Evolutionary conservation across 1,140 invertebrate genomes (phyloP).

Genomic region (Rhagoletis zephyria): DNA sequence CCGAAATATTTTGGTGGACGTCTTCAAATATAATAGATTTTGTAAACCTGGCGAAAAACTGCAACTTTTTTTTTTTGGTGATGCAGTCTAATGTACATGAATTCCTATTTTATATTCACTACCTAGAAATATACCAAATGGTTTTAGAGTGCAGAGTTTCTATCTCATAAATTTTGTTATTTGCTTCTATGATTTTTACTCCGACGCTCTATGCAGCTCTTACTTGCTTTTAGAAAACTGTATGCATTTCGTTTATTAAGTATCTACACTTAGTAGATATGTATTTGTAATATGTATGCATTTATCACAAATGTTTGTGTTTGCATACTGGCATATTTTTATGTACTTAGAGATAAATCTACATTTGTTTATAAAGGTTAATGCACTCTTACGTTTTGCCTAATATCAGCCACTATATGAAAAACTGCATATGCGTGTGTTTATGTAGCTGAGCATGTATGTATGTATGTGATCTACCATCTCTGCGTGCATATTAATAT

Average conservation of each 20-base stretch:
- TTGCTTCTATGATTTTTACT: slow-evolving; percentile 2
- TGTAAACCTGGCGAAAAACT: too few species aligned
- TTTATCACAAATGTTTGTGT: too few species aligned
- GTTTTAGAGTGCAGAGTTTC: neutral
- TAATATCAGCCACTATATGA: neutral
- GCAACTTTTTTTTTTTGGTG: too few species aligned
- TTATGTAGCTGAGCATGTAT: neutral
- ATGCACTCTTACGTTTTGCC: neutral
- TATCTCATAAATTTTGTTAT: neutral
- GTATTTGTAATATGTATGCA: neutral
- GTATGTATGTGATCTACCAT: neutral
- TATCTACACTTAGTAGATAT: neutral
- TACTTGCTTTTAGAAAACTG: neutral
- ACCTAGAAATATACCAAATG: neutral
- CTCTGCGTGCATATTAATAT: neutral
- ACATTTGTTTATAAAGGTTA: neutral
- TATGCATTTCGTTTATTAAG: neutral
- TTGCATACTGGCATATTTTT: neutral
- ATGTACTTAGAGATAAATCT: neutral
- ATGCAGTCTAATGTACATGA: neutral
- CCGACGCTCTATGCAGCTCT: neutral
- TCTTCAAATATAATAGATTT: too few species aligned
- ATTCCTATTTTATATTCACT: neutral
- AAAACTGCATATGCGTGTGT: neutral
- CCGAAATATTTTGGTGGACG: too few species aligned